A percentile compares a stretch with the other conserved stretches of the same genome.
These are phyloP conservation scores for Lycaon pictus DNA, from an alignment of 2,113 vertebrate species.

Conservation along the genomic window DNA sequence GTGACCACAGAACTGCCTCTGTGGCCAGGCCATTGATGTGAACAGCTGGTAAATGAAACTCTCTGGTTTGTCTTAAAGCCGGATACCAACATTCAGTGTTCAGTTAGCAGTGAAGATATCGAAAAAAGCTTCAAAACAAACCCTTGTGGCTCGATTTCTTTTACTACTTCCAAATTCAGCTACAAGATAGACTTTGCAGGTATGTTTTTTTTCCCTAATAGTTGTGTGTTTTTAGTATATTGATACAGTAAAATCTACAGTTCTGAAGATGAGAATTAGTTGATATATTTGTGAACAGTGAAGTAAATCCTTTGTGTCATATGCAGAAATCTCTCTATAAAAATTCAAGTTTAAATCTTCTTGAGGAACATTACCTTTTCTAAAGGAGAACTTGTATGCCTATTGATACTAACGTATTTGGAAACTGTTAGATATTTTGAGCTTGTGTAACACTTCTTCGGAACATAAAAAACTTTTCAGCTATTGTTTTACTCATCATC, in stretches of 20 bases:
- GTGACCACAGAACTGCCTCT: conserved; percentile 45
- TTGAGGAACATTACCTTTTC: conserved; percentile 9
- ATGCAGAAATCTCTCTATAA: conserved; percentile 15
- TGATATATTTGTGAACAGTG: neutral
- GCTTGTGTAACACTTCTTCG: neutral
- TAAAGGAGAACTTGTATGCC: conserved; percentile 19
- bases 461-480: neutral
- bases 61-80: conserved; percentile 89
- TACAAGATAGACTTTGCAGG: conserved; percentile 96
- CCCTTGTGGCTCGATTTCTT: conserved; percentile 93
- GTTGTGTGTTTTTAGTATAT: conserved; percentile 54
- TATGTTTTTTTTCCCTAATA: conserved; percentile 82
- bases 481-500: neutral
- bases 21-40: conserved; percentile 54
- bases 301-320: conserved; percentile 43
- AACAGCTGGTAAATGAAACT: conserved; percentile 79
- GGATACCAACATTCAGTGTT: conserved; percentile 93
- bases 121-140: conserved; percentile 95
- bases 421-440: neutral
- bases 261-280: conserved; percentile 54
- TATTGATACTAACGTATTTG: neutral
- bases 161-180: conserved; percentile 96
- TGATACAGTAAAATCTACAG: neutral
- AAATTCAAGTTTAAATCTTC: conserved; percentile 23
- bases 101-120: conserved; percentile 96